Percentiles rank a stretch among this genome's conserved stretches.
phyloP scores from a whole-genome alignment of 92 coral and sea anemone genomes.

The Metridium senile region DNA sequence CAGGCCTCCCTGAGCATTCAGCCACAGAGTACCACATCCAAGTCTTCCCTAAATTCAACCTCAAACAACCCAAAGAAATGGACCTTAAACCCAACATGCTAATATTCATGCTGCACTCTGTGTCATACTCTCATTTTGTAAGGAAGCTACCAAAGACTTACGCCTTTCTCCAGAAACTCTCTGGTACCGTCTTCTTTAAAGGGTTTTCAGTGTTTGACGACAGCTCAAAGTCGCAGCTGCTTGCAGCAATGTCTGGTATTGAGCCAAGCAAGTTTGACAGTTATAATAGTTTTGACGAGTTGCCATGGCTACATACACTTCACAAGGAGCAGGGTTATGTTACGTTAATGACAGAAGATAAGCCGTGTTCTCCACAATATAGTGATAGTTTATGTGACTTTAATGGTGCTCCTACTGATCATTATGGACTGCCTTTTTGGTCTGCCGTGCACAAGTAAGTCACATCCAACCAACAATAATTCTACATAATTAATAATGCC shows the following conservation, averaged over 20 bases:
- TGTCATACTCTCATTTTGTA: constrained; percentile 51
- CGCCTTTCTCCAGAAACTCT: constrained; percentile 31
- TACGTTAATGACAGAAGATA: constrained; percentile 71
- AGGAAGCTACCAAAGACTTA: constrained; percentile 49
- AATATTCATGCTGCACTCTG: constrained; percentile 53
- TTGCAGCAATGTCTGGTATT: constrained; percentile 51
- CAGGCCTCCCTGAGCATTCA: constrained; percentile 27
- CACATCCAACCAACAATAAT: not conserved
- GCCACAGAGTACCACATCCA: constrained; percentile 54
- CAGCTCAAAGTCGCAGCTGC: constrained; percentile 57
- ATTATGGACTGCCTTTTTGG: constrained; percentile 79
- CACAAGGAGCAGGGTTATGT: constrained; percentile 75
- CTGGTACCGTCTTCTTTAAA: constrained; percentile 41
- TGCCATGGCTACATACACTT: constrained; percentile 83
- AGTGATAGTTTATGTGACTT: constrained; percentile 66
- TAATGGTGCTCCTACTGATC: constrained; percentile 64
- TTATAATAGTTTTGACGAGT: constrained; percentile 33
- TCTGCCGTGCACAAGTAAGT: constrained; percentile 68
- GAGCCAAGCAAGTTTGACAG: constrained; percentile 15
- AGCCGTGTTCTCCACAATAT: constrained; percentile 62
- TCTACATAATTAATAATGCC: not conserved
- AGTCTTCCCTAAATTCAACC: constrained; percentile 53
- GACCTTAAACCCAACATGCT: constrained; percentile 46
- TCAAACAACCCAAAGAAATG: constrained; percentile 42
- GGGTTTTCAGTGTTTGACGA: constrained; percentile 66